These are phyloP conservation scores for Nothobranchius kuhntae DNA, from an alignment of 2,113 vertebrate genomes.

Conservation along the genomic window DNA sequence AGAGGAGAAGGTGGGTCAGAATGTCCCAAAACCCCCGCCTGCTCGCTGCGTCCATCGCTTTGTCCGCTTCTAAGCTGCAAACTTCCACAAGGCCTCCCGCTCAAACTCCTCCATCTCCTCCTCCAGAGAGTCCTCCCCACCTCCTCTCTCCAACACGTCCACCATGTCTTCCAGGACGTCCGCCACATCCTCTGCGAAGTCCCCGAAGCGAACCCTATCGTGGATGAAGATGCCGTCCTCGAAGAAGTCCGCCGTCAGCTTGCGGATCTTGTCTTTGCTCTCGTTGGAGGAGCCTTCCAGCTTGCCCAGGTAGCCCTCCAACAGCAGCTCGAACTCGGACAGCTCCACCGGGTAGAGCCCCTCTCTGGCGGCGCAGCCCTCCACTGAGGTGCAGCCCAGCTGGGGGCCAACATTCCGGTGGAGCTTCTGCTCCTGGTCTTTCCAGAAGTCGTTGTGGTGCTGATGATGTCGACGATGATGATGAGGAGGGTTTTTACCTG, in stretches of 20 bases:
- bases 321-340: conserved; percentile 79
- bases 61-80: conserved; percentile 54
- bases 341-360: conserved; percentile 83
- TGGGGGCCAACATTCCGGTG: conserved; percentile 70
- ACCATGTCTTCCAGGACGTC: conserved; percentile 87
- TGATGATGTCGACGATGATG: conserved; percentile 25
- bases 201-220: conserved; percentile 82
- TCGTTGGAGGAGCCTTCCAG: conserved; percentile 52
- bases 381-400: conserved; percentile 76
- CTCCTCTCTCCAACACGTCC: conserved; percentile 81
- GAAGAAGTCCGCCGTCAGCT: conserved; percentile 76
- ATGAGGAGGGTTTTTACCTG: conserved; percentile 42
- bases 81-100: conserved; percentile 80
- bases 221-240: conserved; percentile 82
- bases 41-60: background rate
- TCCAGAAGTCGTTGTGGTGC: conserved; percentile 67
- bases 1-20: conserved; percentile 47
- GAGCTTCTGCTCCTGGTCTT: conserved; percentile 71
- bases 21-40: conserved; percentile 28
- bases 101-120: conserved; percentile 89
- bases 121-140: conserved; percentile 70
- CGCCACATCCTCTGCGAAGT: conserved; percentile 81
- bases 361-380: conserved; percentile 84
- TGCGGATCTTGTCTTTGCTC: conserved; percentile 72
- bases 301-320: conserved; percentile 82